These are phyloP conservation scores for Meloidogyne hapla DNA, from an alignment of 1,140 invertebrate species.

Conservation along the genomic window DNA sequence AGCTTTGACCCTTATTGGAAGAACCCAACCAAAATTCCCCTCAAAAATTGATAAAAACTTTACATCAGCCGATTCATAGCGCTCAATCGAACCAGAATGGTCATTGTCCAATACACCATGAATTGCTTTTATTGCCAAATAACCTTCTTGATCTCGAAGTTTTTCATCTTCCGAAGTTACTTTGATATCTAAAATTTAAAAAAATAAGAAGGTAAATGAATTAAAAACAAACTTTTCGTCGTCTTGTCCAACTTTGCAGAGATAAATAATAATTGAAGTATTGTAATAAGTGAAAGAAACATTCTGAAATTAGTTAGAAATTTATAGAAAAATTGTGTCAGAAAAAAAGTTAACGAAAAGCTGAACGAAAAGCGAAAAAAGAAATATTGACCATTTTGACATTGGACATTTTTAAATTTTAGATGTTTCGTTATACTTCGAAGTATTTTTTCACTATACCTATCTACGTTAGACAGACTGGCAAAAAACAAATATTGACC, in stretches of 20 bases:
- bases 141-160: conserved; percentile 64
- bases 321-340: too few relatives aligned
- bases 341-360: too few relatives aligned
- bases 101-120: conserved; percentile 67
- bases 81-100: conserved; percentile 67
- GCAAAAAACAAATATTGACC: too few relatives aligned
- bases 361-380: too few relatives aligned
- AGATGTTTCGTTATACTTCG: too few relatives aligned
- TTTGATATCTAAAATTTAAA: conserved; percentile 46
- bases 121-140: conserved; percentile 64
- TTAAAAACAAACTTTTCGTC: too few relatives aligned
- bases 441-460: too few relatives aligned
- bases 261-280: neutral
- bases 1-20: too few relatives aligned
- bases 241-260: neutral
- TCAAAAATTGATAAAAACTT: conserved; percentile 35
- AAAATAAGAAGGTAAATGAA: neutral
- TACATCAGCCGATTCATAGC: conserved; percentile 67
- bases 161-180: conserved; percentile 63
- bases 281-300: neutral
- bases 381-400: too few relatives aligned
- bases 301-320: neutral
- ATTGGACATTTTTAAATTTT: too few relatives aligned
- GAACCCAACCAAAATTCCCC: too few relatives aligned
- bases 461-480: too few relatives aligned